A percentile compares a stretch with the other conserved stretches of the same genome.
These are phyloP conservation scores for Lasius fuliginosus DNA, from an alignment of 2,888 invertebrate genomes.

Conservation along the genomic window DNA sequence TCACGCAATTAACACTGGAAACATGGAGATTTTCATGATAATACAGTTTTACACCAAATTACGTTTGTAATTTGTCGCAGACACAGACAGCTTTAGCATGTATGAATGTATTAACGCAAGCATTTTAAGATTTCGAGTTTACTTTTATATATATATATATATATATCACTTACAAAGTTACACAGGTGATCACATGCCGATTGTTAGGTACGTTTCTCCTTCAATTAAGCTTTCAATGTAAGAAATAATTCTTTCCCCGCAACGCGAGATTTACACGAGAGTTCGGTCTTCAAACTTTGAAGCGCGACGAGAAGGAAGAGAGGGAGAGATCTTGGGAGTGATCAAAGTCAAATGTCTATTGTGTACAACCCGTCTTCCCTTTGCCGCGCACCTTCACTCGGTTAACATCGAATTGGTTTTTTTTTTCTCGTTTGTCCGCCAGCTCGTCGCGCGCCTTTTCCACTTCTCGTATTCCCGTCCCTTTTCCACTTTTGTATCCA, in stretches of 20 bases:
- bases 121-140: slow-evolving; percentile 28
- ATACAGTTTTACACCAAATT: background rate
- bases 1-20: background rate
- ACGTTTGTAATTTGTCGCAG: slow-evolving; percentile 17
- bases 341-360: slow-evolving; percentile 46
- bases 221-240: slow-evolving; percentile 22
- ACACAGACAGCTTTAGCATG: slow-evolving; percentile 37
- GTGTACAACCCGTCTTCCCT: slow-evolving; percentile 24
- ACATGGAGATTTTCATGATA: slow-evolving; percentile 2
- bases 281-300: slow-evolving; percentile 17
- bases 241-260: slow-evolving; percentile 29
- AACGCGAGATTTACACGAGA: slow-evolving; percentile 10
- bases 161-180: slow-evolving; percentile 26
- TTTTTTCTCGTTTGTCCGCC: slow-evolving; percentile 34
- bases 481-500: slow-evolving; percentile 21
- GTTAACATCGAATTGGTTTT: slow-evolving; percentile 45
- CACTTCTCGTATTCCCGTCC: slow-evolving; percentile 36
- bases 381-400: slow-evolving; percentile 21
- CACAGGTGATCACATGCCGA: slow-evolving; percentile 38
- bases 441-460: slow-evolving; percentile 31
- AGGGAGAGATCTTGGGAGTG: slow-evolving; percentile 13
- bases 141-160: background rate
- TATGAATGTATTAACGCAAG: slow-evolving; percentile 26
- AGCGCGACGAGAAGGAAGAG: slow-evolving; percentile 29
- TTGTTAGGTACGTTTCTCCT: slow-evolving; percentile 29